These are phyloP conservation scores for Caenorhabditis sp. DNA, from an alignment of 2,888 invertebrate genomes.

Conservation along the genomic window DNA sequence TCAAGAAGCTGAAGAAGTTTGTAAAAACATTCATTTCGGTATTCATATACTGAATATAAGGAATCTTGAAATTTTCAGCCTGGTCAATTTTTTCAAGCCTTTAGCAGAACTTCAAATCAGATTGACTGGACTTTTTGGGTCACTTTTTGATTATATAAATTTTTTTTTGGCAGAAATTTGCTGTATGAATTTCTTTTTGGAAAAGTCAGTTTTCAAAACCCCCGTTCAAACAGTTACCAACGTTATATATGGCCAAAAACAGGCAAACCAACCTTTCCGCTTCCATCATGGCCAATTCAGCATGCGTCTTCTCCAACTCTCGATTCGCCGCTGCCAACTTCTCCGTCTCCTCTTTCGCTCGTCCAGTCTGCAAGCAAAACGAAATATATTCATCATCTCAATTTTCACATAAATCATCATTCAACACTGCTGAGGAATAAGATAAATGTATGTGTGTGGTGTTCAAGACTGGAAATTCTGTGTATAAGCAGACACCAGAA, in stretches of 20 bases:
- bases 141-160: too few relatives aligned
- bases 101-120: too few relatives aligned
- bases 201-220: not conserved
- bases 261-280: constrained; percentile 23
- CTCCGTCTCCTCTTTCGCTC: constrained; percentile 36
- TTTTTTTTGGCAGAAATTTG: too few relatives aligned
- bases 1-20: too few relatives aligned
- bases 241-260: too few relatives aligned
- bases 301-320: constrained; percentile 42
- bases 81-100: too few relatives aligned
- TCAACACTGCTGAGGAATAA: not conserved
- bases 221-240: too few relatives aligned
- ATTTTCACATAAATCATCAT: not conserved
- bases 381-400: not conserved
- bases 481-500: too few relatives aligned
- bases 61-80: too few relatives aligned
- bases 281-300: constrained; percentile 41
- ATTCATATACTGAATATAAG: too few relatives aligned
- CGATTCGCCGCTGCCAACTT: constrained; percentile 23
- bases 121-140: too few relatives aligned
- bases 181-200: constrained; percentile 3
- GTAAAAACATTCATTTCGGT: too few relatives aligned
- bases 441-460: not conserved
- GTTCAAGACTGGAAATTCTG: not conserved
- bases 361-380: constrained; percentile 14